Percentiles rank a stretch among this genome's conserved stretches.
Evolutionary conservation across 2,888 invertebrate genomes (phyloP).

Genomic region (Lithodes maja): DNA sequence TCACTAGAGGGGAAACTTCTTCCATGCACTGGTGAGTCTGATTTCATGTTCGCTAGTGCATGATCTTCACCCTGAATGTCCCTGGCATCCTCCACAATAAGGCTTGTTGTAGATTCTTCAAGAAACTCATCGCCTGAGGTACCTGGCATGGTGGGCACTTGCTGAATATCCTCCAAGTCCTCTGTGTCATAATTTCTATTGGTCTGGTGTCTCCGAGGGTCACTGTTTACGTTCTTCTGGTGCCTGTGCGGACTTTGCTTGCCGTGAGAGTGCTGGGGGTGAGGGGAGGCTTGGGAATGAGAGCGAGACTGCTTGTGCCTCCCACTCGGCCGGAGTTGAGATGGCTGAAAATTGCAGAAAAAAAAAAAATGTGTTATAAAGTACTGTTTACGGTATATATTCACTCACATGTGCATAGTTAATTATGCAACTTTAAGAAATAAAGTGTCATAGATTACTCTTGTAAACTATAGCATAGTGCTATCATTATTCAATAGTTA

Average conservation of each 20-base stretch:
- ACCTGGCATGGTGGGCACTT: slow-evolving; percentile 59
- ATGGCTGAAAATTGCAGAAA: too few species aligned
- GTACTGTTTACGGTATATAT: too few species aligned
- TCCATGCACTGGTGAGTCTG: slow-evolving; percentile 23
- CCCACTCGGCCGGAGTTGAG: neutral
- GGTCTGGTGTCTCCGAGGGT: slow-evolving; percentile 3
- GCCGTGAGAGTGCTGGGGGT: neutral
- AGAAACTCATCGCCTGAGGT: slow-evolving; percentile 7
- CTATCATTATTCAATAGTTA: too few species aligned
- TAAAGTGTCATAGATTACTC: too few species aligned
- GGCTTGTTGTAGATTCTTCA: too few species aligned
- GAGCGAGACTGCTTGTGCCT: slow-evolving; percentile 15
- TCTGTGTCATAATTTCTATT: slow-evolving; percentile 10
- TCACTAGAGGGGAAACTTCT: neutral
- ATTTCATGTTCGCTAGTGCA: neutral
- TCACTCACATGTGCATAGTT: too few species aligned
- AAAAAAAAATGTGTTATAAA: too few species aligned
- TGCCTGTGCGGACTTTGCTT: neutral
- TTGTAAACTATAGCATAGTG: too few species aligned
- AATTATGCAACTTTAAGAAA: too few species aligned
- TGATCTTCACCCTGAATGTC: neutral
- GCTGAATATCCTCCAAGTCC: slow-evolving; percentile 50
- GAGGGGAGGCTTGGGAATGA: neutral
- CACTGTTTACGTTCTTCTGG: too few species aligned
- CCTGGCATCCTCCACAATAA: too few species aligned